These are phyloP conservation scores for Plutomurus gul DNA, from an alignment of 1,140 invertebrate species.

Conservation along the genomic window DNA sequence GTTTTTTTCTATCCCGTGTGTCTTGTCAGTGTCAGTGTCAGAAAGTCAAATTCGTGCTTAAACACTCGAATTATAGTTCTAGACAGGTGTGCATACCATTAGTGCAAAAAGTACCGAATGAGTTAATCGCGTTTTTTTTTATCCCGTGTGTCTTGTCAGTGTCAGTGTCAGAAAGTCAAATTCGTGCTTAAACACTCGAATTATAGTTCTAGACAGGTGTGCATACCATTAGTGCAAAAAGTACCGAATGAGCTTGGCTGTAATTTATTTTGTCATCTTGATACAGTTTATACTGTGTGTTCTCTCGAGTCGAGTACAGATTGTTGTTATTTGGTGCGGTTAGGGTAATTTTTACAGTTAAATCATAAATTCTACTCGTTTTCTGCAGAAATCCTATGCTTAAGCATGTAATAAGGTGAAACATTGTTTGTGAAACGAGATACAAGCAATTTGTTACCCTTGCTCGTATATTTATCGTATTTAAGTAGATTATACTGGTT, in stretches of 20 bases:
- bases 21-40: background rate
- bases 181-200: constrained; percentile 6
- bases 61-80: background rate
- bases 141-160: background rate
- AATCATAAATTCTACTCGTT: too few species aligned
- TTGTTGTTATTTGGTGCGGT: too few species aligned
- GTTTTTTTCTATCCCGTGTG: background rate
- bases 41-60: constrained; percentile 18
- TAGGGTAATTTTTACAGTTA: too few species aligned
- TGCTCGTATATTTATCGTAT: too few species aligned
- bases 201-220: background rate
- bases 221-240: too few species aligned
- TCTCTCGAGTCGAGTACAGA: too few species aligned
- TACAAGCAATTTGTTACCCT: too few species aligned
- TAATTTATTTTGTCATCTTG: background rate
- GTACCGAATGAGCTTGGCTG: background rate
- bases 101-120: background rate
- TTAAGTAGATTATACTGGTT: too few species aligned
- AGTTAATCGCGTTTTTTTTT: background rate
- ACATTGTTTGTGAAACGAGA: too few species aligned
- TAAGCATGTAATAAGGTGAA: too few species aligned
- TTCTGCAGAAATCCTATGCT: too few species aligned
- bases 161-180: constrained; percentile 15
- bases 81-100: background rate
- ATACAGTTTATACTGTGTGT: background rate